A percentile compares a stretch with the other conserved stretches of the same genome.
These are phyloP conservation scores for Silurus meridionalis DNA, from an alignment of 2,113 vertebrate species.

Conservation along the genomic window DNA sequence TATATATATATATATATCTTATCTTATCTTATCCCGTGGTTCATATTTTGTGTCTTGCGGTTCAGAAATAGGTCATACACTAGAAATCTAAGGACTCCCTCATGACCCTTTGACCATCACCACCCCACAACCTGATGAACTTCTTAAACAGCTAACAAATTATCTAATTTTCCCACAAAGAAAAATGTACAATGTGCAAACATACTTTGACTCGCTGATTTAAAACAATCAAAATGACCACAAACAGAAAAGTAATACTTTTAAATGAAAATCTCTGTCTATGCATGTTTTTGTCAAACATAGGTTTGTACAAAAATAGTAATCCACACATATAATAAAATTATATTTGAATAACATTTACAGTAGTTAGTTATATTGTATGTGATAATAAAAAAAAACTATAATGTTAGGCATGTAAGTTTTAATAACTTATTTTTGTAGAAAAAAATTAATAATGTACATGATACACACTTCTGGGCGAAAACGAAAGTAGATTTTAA, in stretches of 20 bases:
- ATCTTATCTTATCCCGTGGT: not conserved
- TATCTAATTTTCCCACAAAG: not conserved
- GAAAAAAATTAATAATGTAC: not conserved
- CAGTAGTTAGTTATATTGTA: not conserved
- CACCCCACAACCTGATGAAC: not conserved
- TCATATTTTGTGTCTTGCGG: not conserved
- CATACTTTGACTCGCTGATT: not conserved
- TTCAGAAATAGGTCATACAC: not conserved
- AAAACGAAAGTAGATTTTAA: not conserved
- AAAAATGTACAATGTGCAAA: not conserved
- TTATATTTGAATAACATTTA: not conserved
- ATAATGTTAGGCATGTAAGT: too few species aligned
- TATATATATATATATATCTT: too few species aligned
- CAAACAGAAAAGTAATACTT: not conserved
- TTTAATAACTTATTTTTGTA: not conserved
- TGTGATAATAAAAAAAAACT: too few species aligned
- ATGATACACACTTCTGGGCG: not conserved
- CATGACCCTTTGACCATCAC: not conserved
- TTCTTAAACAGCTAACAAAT: not conserved
- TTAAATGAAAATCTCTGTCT: not conserved
- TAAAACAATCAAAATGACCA: too few species aligned
- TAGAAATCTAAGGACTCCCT: not conserved
- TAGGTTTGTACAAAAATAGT: not conserved
- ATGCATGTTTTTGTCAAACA: not conserved
- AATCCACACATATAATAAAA: not conserved